phyloP scores from a whole-genome alignment of 35 echinoderm and acorn worm genomes.

The Eucidaris tribuloides region DNA sequence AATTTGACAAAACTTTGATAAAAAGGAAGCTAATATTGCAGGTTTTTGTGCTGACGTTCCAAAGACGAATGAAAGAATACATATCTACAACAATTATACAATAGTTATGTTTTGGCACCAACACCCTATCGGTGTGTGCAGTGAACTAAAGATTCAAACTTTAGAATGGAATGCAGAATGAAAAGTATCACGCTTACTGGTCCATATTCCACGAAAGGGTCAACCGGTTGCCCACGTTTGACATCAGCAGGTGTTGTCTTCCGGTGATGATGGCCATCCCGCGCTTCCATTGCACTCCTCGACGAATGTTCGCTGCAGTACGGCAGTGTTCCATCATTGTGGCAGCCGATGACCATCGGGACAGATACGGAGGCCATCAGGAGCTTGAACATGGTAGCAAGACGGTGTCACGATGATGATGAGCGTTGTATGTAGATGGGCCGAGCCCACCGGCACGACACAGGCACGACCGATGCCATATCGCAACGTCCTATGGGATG shows the following conservation, averaged over 20 bases:
- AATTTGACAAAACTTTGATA: too few relatives aligned
- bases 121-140: too few relatives aligned
- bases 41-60: too few relatives aligned
- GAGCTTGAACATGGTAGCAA: constrained; percentile 94
- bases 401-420: constrained; percentile 90
- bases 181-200: too few relatives aligned
- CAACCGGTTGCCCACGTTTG: constrained; percentile 32
- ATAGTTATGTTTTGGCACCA: too few relatives aligned
- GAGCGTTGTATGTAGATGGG: constrained; percentile 97
- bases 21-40: too few relatives aligned
- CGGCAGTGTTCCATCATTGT: constrained; percentile 67
- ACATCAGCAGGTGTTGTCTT: constrained; percentile 59
- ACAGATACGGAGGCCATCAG: constrained; percentile 63
- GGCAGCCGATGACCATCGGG: constrained; percentile 77
- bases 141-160: too few relatives aligned
- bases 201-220: constrained; percentile 28
- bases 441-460: too few relatives aligned
- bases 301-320: constrained; percentile 76
- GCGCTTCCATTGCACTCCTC: constrained; percentile 48
- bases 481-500: constrained; percentile 65
- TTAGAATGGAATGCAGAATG: too few relatives aligned
- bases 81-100: too few relatives aligned
- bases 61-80: too few relatives aligned
- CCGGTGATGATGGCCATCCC: constrained; percentile 54
- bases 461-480: constrained; percentile 78